phyloP scores from a whole-genome alignment of 2,888 invertebrate species.

The Hypolimnas misippus region DNA sequence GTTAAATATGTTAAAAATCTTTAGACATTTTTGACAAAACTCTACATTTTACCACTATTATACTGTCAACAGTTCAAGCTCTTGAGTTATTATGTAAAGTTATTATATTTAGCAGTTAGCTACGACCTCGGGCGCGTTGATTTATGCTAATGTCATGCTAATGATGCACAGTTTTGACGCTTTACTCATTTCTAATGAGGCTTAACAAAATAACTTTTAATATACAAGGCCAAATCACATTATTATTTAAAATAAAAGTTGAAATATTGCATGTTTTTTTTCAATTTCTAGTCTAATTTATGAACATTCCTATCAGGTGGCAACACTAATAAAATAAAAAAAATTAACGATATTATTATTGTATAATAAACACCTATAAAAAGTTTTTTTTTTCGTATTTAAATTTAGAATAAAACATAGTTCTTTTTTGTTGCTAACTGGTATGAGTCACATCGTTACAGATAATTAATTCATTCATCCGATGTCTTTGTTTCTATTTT shows the following conservation, averaged over 20 bases:
- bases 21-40: neutral
- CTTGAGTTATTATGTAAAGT: constrained; percentile 32
- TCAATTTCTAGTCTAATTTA: neutral
- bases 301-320: neutral
- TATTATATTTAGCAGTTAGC: constrained; percentile 27
- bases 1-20: neutral
- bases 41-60: neutral
- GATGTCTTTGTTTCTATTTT: neutral
- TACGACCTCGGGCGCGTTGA: constrained; percentile 34
- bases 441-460: neutral
- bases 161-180: constrained; percentile 41
- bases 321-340: neutral
- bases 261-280: neutral
- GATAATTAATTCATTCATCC: neutral
- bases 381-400: neutral
- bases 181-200: constrained; percentile 30
- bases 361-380: neutral
- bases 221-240: constrained; percentile 23
- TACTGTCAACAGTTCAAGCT: constrained; percentile 17
- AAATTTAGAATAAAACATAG: neutral
- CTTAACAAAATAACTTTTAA: constrained; percentile 34
- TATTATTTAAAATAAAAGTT: constrained; percentile 20
- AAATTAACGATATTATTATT: neutral
- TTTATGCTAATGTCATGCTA: constrained; percentile 40
- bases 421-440: neutral